Evolutionary conservation across 2,113 vertebrate genomes (phyloP), one percentile per base, ranked within the genome.

Genomic region (Gavialis gangeticus): DNA sequence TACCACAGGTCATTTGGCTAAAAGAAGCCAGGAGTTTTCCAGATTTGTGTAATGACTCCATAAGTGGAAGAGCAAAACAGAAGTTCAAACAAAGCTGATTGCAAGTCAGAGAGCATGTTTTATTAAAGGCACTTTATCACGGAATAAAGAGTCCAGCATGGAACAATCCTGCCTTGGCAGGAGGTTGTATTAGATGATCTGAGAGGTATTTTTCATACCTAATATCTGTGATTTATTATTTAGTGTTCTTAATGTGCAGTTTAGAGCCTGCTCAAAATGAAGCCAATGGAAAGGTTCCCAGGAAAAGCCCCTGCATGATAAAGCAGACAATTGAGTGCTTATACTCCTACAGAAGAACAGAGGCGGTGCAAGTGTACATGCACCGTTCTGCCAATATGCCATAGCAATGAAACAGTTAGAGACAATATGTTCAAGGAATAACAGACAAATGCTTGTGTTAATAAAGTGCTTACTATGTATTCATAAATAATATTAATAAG

Each of bases 1-100:
- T 90, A 81, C 94, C 3, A 17, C 93, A 84, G 95, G 95, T 96
- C 94, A 92, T 97, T 96, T 96, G 94, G 96, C 96, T 89, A 83
- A 87, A 87, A 69, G 30, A 0, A 69, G 95, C 84, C 79, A 85
- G 82, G 37, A 93, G 80, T 83, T 82, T 96, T 96, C 95, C 96
- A 97, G 91, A 85, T 92, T 87, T 67, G 92, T 87, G 79, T 89
- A 95, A 87, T 77, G 81, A 93, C 95, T 87, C 88, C 90, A 82
- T 96, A 82, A 82, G 96, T 90, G 89, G 95, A 92, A 96, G 96
- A 91, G 90, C 88, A 91, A 90, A 90, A 60, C 10, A 85, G 82
- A 88, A 77, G 60, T 92, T 90, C 76, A 82, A 94, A 91, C 88
- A 90, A 79, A n/a, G 79, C 87, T 95, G 67, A 22, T 85, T 69